phyloP scores from a whole-genome alignment of 1,140 invertebrate genomes.

The Zaprionus lachaisei region DNA sequence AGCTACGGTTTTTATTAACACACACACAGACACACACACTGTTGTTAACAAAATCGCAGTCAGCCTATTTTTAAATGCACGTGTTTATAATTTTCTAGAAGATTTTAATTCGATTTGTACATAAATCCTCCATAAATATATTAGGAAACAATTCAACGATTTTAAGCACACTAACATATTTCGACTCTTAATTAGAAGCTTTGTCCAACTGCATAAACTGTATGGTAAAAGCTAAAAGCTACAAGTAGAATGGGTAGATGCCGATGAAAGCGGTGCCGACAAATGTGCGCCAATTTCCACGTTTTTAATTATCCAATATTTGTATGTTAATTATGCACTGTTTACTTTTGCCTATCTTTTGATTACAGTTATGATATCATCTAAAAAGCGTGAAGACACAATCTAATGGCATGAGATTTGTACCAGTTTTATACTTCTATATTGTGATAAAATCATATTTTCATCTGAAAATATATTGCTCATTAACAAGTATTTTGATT shows the following conservation, averaged over 20 bases:
- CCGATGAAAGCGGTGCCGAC: constrained; percentile 66
- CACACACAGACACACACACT: not conserved
- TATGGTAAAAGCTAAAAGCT: not conserved
- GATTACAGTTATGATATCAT: constrained; percentile 32
- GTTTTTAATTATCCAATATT: constrained; percentile 76
- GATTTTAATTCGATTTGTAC: not conserved
- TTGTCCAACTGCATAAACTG: not conserved
- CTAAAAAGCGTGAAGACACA: constrained; percentile 12
- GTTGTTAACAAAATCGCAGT: constrained; percentile 25
- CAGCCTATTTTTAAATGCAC: constrained; percentile 26
- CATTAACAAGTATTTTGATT: not conserved
- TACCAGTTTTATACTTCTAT: constrained; percentile 7
- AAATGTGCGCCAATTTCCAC: constrained; percentile 56
- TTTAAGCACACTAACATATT: not conserved
- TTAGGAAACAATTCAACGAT: not conserved
- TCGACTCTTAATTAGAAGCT: not conserved
- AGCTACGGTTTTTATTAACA: constrained; percentile 41
- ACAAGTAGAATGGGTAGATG: constrained; percentile 10
- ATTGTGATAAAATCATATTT: not conserved
- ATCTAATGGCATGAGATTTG: constrained; percentile 12
- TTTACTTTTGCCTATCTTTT: constrained; percentile 47
- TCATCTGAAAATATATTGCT: not conserved
- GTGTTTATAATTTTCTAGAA: not conserved
- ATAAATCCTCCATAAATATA: not conserved
- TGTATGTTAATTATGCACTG: constrained; percentile 57